Evolutionary conservation across 2,113 vertebrate species (phyloP), one percentile per base, ranked within the genome.

Genomic region (Coryphaenoides rupestris): DNA sequence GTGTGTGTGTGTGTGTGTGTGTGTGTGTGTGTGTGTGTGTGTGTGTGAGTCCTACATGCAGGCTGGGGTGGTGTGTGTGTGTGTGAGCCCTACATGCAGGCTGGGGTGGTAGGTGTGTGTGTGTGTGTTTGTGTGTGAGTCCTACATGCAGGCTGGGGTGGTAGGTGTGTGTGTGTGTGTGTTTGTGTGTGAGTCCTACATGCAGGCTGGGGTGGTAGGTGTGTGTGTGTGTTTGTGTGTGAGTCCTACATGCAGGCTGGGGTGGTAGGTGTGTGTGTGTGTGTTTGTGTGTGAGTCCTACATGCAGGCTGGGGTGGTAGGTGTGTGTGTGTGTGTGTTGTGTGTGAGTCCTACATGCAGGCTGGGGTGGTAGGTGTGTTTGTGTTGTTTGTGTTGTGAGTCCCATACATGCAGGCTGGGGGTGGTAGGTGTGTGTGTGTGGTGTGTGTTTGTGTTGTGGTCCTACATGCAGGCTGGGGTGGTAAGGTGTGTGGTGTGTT

Each of bases 151-250:
- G n/a, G n/a, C n/a, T n/a, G n/a, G n/a, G n/a, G n/a, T n/a, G n/a
- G n/a, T n/a, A n/a, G n/a, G 26, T 59, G 16, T 49, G 47, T 40
- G 58, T 40, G 28, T 21, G 70, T 66, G 66, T 59, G 69, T 53
- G 66, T 52, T 49, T 16, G 76, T 58, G 19, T 4, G 15, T 1
- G 0, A 22, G 7, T 90, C 95, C 94, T 66, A 98, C 96, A 0
- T 99, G 96, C 66, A 99, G 84, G 76, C 96, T 99, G 16, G 96
- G 96, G 62, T 98, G 96, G 80, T 99, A 99, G 72, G 96, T 98
- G n/a, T 60, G 13, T 47, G 45, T 17, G 21, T 21, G 15, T 3
- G 14, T 16, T 1, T n/a, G 47, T 49, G 47, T 49, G 14, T 49
- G 15, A 26, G 26, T 59, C n/a, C n/a, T n/a, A n/a, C n/a, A n/a